phyloP scores from a whole-genome alignment of 2,888 invertebrate species.

The Autographa gamma region DNA sequence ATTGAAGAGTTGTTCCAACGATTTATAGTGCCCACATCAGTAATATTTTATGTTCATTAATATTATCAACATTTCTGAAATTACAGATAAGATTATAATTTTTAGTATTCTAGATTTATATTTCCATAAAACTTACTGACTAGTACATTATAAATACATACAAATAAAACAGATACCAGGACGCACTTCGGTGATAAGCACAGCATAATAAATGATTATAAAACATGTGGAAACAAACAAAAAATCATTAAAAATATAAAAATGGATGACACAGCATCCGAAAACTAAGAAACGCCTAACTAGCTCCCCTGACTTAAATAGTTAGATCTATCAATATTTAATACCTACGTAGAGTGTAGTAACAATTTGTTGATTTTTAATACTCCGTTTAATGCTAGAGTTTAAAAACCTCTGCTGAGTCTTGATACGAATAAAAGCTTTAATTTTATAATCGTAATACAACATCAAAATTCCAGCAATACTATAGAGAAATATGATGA shows the following conservation, averaged over 20 bases:
- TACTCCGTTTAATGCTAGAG: constrained; percentile 15
- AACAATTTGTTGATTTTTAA: constrained; percentile 25
- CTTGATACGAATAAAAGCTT: constrained; percentile 3
- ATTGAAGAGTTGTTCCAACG: constrained; percentile 23
- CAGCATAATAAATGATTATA: constrained; percentile 58
- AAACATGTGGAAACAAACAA: constrained; percentile 53
- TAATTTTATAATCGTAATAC: constrained; percentile 7
- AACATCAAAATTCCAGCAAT: constrained; percentile 29
- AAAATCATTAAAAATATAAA: constrained; percentile 29
- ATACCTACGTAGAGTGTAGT: constrained; percentile 27
- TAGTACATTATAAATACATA: constrained; percentile 78
- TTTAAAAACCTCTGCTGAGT: constrained; percentile 7
- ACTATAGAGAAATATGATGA: constrained; percentile 40
- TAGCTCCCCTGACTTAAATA: constrained; percentile 44
- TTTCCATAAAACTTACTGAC: constrained; percentile 80
- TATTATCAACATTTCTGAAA: constrained; percentile 47
- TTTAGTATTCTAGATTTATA: constrained; percentile 51
- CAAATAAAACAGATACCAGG: constrained; percentile 60
- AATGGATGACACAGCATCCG: constrained; percentile 28
- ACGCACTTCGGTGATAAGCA: constrained; percentile 57
- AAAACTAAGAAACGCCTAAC: constrained; percentile 31
- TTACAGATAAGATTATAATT: constrained; percentile 56
- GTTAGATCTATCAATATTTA: constrained; percentile 53
- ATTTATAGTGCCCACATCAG: constrained; percentile 45
- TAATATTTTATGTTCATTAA: constrained; percentile 34